Evolutionary conservation across 2,888 invertebrate genomes (phyloP).

Genomic region (Oligia latruncula): DNA sequence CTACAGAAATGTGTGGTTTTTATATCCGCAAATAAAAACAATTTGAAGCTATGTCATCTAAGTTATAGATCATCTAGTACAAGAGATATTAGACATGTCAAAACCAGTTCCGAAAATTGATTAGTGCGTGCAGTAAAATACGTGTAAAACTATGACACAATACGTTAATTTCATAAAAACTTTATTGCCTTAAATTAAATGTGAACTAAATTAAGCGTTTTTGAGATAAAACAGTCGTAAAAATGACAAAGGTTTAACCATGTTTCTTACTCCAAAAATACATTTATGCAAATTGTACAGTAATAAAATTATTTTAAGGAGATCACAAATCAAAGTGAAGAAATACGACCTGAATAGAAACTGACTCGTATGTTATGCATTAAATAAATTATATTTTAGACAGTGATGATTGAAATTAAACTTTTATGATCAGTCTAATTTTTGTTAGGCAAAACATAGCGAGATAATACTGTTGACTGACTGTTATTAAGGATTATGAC

Average conservation of each 20-base stretch:
- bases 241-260: constrained; percentile 43
- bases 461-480: constrained; percentile 49
- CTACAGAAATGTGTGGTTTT: constrained; percentile 8
- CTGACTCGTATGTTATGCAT: constrained; percentile 55
- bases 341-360: constrained; percentile 44
- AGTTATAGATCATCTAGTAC: constrained; percentile 25
- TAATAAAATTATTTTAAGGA: constrained; percentile 66
- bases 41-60: constrained; percentile 11
- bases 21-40: constrained; percentile 12
- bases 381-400: constrained; percentile 64
- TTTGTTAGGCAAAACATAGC: constrained; percentile 48
- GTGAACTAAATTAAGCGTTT: constrained; percentile 42
- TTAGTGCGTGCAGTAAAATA: constrained; percentile 36
- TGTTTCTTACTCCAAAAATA: constrained; percentile 48
- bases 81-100: constrained; percentile 19
- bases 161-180: constrained; percentile 46
- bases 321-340: constrained; percentile 64
- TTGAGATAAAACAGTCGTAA: constrained; percentile 49
- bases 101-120: constrained; percentile 53
- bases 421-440: constrained; percentile 62
- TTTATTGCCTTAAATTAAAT: constrained; percentile 50
- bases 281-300: constrained; percentile 64
- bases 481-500: constrained; percentile 55
- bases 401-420: constrained; percentile 62
- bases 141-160: constrained; percentile 41